A percentile compares a stretch with the other conserved stretches of the same genome.
Evolutionary conservation across 2,113 vertebrate genomes (phyloP).

Genomic region (Sander lucioperca): DNA sequence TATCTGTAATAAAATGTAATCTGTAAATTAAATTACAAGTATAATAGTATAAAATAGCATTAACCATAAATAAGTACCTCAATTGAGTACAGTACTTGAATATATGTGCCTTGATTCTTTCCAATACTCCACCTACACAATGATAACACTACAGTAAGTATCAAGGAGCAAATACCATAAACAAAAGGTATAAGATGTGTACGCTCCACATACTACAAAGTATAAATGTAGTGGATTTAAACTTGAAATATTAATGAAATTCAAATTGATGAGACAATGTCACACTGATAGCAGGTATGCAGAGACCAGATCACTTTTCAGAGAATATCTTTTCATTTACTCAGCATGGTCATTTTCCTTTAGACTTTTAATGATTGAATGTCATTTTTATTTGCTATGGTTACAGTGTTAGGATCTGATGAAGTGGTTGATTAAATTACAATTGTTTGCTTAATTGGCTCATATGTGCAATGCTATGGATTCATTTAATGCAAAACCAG

Average conservation of each 20-base stretch:
- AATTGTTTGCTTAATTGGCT: conserved; percentile 19
- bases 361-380: background rate
- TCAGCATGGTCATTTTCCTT: background rate
- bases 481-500: conserved; percentile 25
- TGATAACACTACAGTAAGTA: background rate
- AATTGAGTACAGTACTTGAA: background rate
- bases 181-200: background rate
- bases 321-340: background rate
- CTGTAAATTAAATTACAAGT: background rate
- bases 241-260: background rate
- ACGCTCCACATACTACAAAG: background rate
- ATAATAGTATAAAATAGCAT: background rate
- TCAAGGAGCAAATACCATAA: background rate
- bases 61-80: no score
- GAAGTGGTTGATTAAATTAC: background rate
- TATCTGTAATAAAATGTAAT: background rate
- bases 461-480: conserved; percentile 3
- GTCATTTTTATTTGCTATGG: conserved; percentile 3
- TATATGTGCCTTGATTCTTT: background rate
- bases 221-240: background rate
- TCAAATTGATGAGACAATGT: background rate
- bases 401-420: background rate
- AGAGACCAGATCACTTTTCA: background rate
- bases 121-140: no score
- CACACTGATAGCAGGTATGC: background rate